Evolutionary conservation across 1,140 invertebrate genomes (phyloP).

Genomic region (Brachystomella parvula): DNA sequence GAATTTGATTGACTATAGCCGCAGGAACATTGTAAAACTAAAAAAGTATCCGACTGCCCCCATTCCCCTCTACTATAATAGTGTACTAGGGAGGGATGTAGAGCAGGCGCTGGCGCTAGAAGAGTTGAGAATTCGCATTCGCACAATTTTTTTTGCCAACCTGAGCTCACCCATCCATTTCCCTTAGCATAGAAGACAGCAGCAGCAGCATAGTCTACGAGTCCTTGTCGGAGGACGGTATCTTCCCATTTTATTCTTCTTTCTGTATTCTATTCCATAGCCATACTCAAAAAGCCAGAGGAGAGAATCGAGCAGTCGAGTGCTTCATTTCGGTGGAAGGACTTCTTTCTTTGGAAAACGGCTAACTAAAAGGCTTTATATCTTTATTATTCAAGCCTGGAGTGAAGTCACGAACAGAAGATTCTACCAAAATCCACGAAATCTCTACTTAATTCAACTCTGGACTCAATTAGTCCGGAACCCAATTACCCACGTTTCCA

Average conservation of each 20-base stretch:
- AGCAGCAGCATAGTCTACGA: conserved; percentile 16
- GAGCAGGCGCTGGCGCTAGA: background rate
- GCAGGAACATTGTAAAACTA: no score
- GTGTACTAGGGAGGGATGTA: no score
- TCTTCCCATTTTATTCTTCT: conserved; percentile 5
- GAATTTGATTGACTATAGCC: no score
- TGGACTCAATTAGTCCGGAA: background rate
- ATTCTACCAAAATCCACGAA: background rate
- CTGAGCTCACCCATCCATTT: conserved; percentile 3
- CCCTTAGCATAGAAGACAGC: background rate
- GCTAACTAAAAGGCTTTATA: background rate
- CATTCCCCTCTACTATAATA: no score
- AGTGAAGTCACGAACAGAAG: background rate
- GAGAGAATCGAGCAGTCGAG: background rate
- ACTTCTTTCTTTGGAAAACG: background rate
- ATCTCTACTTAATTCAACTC: background rate
- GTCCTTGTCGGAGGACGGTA: conserved; percentile 7
- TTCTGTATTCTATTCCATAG: background rate
- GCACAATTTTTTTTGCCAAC: conserved; percentile 4
- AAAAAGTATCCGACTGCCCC: no score
- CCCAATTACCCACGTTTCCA: background rate
- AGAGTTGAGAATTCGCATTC: conserved; percentile 6
- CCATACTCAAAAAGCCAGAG: background rate
- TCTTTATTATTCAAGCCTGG: no score
- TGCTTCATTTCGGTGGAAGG: conserved; percentile 1